phyloP scores from a whole-genome alignment of 2,113 vertebrate genomes.

The Malurus melanocephalus region DNA sequence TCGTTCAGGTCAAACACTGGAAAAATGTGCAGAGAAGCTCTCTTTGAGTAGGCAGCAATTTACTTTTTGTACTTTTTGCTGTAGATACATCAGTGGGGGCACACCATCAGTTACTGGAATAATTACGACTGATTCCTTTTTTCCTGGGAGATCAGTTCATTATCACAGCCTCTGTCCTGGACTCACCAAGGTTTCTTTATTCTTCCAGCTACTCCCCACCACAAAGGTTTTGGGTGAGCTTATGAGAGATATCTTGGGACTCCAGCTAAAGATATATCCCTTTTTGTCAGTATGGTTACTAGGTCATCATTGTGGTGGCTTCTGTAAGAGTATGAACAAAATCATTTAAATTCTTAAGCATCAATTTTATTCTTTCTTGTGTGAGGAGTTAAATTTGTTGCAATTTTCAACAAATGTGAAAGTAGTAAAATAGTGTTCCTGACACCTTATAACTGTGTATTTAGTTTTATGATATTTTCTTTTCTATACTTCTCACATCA shows the following conservation, averaged over 20 bases:
- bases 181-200: background rate
- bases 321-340: background rate
- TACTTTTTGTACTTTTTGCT: background rate
- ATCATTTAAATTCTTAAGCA: background rate
- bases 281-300: background rate
- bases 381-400: background rate
- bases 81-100: accelerated
- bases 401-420: background rate
- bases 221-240: background rate
- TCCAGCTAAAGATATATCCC: background rate
- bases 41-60: background rate
- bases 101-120: background rate
- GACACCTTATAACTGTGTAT: background rate
- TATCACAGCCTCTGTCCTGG: background rate
- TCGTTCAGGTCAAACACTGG: background rate
- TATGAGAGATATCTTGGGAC: background rate
- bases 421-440: background rate
- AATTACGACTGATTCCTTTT: background rate
- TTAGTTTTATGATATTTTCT: background rate
- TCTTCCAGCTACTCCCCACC: background rate
- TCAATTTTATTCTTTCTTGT: background rate
- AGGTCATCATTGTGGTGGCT: accelerated
- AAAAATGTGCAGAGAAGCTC: background rate
- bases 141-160: background rate
- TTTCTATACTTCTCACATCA: accelerated